A percentile compares a stretch with the other conserved stretches of the same genome.
phyloP scores from a whole-genome alignment of 2,888 invertebrate genomes.

The Philaethria dido region DNA sequence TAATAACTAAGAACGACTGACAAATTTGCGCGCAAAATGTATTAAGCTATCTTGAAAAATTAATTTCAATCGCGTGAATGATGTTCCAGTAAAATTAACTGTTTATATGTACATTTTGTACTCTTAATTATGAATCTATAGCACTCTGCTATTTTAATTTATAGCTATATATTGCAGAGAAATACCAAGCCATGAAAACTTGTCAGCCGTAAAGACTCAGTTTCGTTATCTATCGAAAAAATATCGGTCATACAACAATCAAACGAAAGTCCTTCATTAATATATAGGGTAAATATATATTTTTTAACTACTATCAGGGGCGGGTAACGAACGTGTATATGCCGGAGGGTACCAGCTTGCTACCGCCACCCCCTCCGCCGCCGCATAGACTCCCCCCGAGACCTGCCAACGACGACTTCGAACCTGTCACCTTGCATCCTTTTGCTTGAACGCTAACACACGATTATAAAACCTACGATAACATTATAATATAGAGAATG shows the following conservation, averaged over 20 bases:
- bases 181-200: neutral
- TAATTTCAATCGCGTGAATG: too few species aligned
- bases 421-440: slow-evolving; percentile 82
- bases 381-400: slow-evolving; percentile 79
- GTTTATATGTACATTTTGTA: neutral
- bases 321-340: slow-evolving; percentile 85
- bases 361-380: slow-evolving; percentile 85
- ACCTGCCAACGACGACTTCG: slow-evolving; percentile 85
- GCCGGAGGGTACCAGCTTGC: slow-evolving; percentile 88
- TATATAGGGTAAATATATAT: too few species aligned
- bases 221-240: too few species aligned
- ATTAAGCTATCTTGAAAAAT: too few species aligned
- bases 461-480: slow-evolving; percentile 24
- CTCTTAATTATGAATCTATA: neutral
- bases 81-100: neutral
- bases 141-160: neutral
- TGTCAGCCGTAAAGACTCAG: too few species aligned
- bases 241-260: too few species aligned
- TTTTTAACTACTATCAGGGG: slow-evolving; percentile 68
- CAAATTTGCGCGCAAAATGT: too few species aligned
- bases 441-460: slow-evolving; percentile 62
- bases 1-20: neutral
- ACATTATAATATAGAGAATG: slow-evolving; percentile 23
- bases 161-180: neutral
- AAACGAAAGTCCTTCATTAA: too few species aligned